Conservation (phyloP, 2,113 vertebrate species). For the Rhinoptilus africanus region DNA sequence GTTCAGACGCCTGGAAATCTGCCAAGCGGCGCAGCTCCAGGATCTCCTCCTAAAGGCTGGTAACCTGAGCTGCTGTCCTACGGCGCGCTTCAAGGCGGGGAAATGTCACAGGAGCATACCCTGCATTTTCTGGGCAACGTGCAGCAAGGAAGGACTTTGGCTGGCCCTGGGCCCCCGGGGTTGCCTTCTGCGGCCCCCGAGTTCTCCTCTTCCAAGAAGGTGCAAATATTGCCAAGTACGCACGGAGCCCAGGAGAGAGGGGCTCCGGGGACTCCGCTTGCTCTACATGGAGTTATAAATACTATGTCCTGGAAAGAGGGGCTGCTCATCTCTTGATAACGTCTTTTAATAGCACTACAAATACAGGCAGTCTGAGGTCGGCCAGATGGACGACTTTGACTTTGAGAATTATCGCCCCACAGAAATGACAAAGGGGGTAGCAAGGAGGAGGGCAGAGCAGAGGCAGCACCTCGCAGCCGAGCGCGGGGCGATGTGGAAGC, state of each 20-base stretch:
- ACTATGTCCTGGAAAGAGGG: neutral
- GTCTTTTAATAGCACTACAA: neutral
- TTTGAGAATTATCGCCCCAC: neutral
- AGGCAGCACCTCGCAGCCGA: neutral
- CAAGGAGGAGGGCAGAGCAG: neutral
- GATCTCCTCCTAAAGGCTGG: neutral
- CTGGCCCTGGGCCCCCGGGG: neutral
- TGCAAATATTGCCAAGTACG: neutral
- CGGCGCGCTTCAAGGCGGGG: neutral
- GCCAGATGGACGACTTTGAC: neutral
- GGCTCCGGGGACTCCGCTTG: neutral
- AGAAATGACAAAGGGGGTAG: neutral
- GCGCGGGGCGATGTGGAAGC: rapidly evolving
- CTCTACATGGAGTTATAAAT: neutral
- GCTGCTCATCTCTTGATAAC: neutral
- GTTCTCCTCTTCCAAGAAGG: neutral
- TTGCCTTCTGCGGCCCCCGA: neutral
- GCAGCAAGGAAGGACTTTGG: neutral
- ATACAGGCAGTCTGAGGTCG: neutral
- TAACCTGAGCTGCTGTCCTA: neutral
- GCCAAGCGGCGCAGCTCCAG: neutral
- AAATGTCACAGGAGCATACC: neutral
- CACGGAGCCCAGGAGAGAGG: neutral
- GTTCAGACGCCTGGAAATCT: neutral
- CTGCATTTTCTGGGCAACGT: neutral